phyloP scores from a whole-genome alignment of 64 coral and sea anemone species.

The Anthopleura sola region DNA sequence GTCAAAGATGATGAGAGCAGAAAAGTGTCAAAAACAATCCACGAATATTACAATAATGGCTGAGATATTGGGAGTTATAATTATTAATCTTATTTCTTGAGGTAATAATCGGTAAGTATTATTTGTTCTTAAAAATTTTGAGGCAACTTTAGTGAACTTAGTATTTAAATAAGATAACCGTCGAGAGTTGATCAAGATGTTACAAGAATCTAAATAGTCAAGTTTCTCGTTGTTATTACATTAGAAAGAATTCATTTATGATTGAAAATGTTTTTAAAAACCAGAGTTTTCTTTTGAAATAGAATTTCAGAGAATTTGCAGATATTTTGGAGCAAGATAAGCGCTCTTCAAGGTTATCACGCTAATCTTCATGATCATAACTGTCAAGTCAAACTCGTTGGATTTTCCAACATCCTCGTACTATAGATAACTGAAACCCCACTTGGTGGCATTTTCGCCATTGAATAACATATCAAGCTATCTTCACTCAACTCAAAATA shows the following conservation, averaged over 20 bases:
- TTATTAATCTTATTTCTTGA: background rate
- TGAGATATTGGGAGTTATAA: background rate
- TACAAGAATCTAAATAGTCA: background rate
- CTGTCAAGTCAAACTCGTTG: too few relatives aligned
- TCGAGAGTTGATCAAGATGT: background rate
- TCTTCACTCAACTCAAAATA: too few relatives aligned
- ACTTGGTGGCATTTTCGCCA: background rate
- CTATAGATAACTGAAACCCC: background rate
- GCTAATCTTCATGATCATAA: too few relatives aligned
- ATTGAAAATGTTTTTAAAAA: background rate
- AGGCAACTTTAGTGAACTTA: background rate
- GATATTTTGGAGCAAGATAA: too few relatives aligned
- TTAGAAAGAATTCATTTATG: background rate
- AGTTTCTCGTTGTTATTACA: background rate
- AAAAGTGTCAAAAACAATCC: slow-evolving; percentile 2
- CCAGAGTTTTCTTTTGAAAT: too few relatives aligned
- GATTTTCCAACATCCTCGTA: background rate
- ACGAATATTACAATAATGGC: background rate
- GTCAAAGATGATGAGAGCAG: background rate
- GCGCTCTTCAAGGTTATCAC: too few relatives aligned
- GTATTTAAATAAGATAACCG: background rate
- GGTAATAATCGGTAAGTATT: background rate
- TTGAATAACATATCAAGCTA: too few relatives aligned
- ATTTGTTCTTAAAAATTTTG: background rate
- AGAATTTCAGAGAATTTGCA: too few relatives aligned